Evolutionary conservation across 2,797 vertebrate species (phyloP).

Genomic region (Vespertilio murinus): DNA sequence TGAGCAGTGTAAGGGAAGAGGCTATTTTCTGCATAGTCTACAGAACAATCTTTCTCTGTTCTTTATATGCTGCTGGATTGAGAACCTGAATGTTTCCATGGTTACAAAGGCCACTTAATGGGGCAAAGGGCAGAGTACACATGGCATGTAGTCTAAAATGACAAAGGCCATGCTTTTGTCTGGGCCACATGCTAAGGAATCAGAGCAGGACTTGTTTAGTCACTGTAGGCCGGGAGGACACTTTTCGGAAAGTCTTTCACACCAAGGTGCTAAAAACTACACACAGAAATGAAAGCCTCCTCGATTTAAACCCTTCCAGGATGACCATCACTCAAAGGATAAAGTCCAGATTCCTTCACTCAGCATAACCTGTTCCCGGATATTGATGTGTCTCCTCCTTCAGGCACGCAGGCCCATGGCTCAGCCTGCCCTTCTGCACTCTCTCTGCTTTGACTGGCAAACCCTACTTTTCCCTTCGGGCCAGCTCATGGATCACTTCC

Average conservation of each 20-base stretch:
- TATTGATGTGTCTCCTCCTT: neutral
- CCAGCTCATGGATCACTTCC: neutral
- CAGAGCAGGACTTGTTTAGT: neutral
- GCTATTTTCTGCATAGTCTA: neutral
- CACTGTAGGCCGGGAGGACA: neutral
- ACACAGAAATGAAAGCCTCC: neutral
- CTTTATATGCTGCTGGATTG: neutral
- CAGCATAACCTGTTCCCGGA: neutral
- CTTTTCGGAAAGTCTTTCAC: neutral
- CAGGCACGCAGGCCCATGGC: neutral
- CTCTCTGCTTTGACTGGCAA: neutral
- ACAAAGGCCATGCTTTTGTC: neutral
- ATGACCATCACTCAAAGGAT: neutral
- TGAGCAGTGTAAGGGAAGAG: neutral
- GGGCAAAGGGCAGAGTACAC: slow-evolving; percentile 26
- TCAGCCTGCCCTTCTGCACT: neutral
- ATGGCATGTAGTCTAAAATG: neutral
- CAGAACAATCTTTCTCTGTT: neutral
- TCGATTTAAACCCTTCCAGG: neutral
- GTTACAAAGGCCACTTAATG: neutral
- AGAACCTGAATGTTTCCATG: slow-evolving; percentile 32
- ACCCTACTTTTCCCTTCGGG: neutral
- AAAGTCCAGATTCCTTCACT: neutral
- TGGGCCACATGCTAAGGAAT: neutral
- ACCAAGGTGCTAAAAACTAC: neutral